These are phyloP conservation scores for Aurelia sp. DNA, from an alignment of 30 jellyfish, hydroid and myxozoan genomes.

Conservation along the genomic window DNA sequence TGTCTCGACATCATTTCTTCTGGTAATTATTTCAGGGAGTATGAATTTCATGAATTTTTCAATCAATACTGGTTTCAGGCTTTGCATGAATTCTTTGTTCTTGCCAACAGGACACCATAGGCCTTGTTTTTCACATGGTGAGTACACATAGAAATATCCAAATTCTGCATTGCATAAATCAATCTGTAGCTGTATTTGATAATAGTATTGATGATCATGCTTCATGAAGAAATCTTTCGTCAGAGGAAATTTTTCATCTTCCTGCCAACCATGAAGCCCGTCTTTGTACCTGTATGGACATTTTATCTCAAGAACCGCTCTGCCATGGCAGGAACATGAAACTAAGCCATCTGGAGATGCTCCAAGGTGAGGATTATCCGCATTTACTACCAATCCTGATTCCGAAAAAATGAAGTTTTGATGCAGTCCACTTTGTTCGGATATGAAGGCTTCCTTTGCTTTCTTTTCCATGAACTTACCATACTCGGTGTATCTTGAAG, in stretches of 20 bases:
- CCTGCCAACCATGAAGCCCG: conserved; percentile 46
- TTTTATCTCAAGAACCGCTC: conserved; percentile 37
- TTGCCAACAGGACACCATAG: background rate
- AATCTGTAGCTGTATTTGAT: conserved; percentile 36
- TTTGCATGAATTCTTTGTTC: background rate
- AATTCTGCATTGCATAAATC: conserved; percentile 17
- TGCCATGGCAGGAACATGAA: conserved; percentile 39
- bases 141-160: conserved; percentile 29
- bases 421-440: conserved; percentile 25
- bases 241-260: conserved; percentile 26
- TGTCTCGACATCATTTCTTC: conserved; percentile 12
- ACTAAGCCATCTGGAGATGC: conserved; percentile 49
- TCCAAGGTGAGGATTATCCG: conserved; percentile 39
- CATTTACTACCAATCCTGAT: conserved; percentile 31
- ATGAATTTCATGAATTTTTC: conserved; percentile 28
- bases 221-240: conserved; percentile 4
- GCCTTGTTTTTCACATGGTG: conserved; percentile 3
- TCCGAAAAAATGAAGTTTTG: conserved; percentile 9
- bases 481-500: conserved; percentile 40
- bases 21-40: conserved; percentile 31
- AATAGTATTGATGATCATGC: conserved; percentile 8
- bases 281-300: conserved; percentile 35
- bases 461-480: conserved; percentile 27
- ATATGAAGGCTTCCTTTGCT: conserved; percentile 15
- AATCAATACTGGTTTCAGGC: background rate